phyloP scores from a whole-genome alignment of 2,113 vertebrate species.

The Herpailurus yagouaroundi region DNA sequence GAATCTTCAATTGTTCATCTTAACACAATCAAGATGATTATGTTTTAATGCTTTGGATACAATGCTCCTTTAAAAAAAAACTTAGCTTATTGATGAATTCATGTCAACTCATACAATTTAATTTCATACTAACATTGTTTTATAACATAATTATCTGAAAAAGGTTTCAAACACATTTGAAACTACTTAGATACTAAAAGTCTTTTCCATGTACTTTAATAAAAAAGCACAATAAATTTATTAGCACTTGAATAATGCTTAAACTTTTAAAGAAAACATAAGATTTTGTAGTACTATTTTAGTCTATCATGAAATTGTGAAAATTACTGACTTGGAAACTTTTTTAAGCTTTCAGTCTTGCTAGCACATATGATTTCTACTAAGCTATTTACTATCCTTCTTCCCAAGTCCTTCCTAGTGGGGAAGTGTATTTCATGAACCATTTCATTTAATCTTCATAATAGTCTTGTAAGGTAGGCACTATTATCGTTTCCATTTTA shows the following conservation, averaged over 20 bases:
- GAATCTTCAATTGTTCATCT: constrained; percentile 25
- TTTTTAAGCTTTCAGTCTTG: not conserved
- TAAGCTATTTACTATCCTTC: not conserved
- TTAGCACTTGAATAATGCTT: not conserved
- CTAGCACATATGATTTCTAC: not conserved
- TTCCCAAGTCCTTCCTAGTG: not conserved
- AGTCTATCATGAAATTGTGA: constrained; percentile 3
- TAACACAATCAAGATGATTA: constrained; percentile 21
- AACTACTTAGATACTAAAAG: constrained; percentile 31
- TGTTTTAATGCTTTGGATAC: constrained; percentile 23
- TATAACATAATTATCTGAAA: constrained; percentile 14
- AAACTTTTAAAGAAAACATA: not conserved
- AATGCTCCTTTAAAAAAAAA: constrained; percentile 3
- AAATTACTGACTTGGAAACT: constrained; percentile 26
- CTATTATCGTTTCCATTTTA: not conserved
- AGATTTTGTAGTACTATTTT: not conserved
- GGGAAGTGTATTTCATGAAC: constrained; percentile 7
- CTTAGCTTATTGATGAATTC: constrained; percentile 1
- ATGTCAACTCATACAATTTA: constrained; percentile 27
- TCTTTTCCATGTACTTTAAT: not conserved
- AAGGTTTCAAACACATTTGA: constrained; percentile 18
- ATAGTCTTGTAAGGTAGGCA: not conserved
- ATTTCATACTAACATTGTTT: constrained; percentile 39
- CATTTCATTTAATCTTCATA: constrained; percentile 25
- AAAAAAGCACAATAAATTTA: constrained; percentile 24